A percentile compares a stretch with the other conserved stretches of the same genome.
phyloP scores from a whole-genome alignment of 2,113 vertebrate species.

The Mirza zaza region DNA sequence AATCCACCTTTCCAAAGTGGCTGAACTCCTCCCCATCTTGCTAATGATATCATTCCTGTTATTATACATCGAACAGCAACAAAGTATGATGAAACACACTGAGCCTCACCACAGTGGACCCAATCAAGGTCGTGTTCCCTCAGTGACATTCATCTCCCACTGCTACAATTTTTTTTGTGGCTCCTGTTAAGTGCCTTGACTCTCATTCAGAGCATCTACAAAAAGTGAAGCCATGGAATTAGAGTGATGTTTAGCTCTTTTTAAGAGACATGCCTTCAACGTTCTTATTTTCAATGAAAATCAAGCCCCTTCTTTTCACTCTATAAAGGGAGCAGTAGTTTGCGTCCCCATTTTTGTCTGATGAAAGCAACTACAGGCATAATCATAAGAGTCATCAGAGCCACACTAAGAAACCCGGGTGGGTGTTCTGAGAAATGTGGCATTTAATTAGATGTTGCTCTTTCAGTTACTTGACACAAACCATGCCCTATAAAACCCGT shows the following conservation, averaged over 20 bases:
- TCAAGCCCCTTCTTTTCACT: neutral
- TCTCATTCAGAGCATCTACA: neutral
- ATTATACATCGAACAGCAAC: neutral
- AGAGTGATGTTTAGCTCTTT: neutral
- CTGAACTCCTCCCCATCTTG: neutral
- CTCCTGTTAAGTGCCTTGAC: neutral
- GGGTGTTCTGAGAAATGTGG: neutral
- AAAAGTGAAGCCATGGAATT: neutral
- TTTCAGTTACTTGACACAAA: neutral
- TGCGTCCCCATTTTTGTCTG: neutral
- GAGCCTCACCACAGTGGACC: neutral
- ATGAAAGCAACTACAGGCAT: neutral
- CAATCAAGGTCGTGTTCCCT: neutral
- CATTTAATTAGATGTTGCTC: slow-evolving; percentile 4
- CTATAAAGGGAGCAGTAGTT: neutral
- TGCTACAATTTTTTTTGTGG: neutral
- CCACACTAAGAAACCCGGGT: neutral
- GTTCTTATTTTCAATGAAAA: neutral
- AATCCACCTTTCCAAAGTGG: neutral
- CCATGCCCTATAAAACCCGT: neutral
- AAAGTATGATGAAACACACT: neutral
- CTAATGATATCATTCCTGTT: neutral
- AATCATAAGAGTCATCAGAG: neutral
- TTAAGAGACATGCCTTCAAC: neutral
- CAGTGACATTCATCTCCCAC: neutral